These are phyloP conservation scores for Lepus townsendii DNA, from an alignment of 2,797 vertebrate genomes.

Conservation along the genomic window DNA sequence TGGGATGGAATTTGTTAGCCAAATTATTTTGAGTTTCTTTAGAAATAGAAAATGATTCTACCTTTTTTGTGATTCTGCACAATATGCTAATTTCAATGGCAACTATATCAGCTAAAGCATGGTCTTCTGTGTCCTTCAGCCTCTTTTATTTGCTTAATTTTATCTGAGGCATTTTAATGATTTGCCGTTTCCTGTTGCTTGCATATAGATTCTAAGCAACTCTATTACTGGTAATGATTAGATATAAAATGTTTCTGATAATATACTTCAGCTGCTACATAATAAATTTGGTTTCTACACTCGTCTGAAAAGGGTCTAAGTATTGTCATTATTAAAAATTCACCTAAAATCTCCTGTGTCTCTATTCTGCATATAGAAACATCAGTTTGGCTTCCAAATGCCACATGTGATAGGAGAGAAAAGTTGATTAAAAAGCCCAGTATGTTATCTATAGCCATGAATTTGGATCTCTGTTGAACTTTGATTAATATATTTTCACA, in stretches of 20 bases:
- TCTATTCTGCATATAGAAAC: not conserved
- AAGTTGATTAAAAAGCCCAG: not conserved
- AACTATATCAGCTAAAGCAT: not conserved
- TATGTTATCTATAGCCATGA: not conserved
- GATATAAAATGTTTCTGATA: not conserved
- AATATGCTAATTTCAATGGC: too few relatives aligned
- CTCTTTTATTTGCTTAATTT: not conserved
- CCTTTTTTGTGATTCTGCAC: not conserved
- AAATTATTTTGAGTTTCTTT: not conserved
- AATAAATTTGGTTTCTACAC: not conserved
- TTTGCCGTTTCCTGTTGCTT: not conserved
- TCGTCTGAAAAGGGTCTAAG: not conserved
- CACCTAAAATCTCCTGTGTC: not conserved
- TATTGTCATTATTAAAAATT: conserved; percentile 14
- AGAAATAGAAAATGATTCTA: not conserved
- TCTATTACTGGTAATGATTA: not conserved
- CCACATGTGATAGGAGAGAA: not conserved
- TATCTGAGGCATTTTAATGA: not conserved
- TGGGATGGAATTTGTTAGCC: not conserved
- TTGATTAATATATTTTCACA: not conserved
- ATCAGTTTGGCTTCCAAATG: not conserved
- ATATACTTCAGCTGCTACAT: not conserved
- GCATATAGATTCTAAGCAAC: not conserved
- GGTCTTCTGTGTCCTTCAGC: not conserved
- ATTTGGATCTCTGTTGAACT: not conserved